Conservation (phyloP, 2,888 invertebrate species). For the Cantharis lateralis region DNA sequence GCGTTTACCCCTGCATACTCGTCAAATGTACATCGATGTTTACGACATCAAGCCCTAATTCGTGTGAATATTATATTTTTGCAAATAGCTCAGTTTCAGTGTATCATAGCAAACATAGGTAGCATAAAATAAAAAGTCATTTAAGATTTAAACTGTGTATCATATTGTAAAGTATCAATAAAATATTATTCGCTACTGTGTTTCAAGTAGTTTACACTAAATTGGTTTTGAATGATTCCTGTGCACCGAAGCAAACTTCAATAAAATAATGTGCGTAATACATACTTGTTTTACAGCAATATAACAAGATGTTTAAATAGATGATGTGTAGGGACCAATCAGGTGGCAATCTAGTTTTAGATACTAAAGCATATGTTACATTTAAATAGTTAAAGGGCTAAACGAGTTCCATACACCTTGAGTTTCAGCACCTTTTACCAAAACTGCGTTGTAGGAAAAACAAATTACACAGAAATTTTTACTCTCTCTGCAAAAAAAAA, state of each 20-base stretch:
- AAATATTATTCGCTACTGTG: too few relatives aligned
- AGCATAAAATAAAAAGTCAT: too few relatives aligned
- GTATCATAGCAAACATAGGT: too few relatives aligned
- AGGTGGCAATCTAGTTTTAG: neutral
- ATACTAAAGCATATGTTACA: neutral
- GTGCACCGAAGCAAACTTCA: neutral
- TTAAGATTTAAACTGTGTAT: too few relatives aligned
- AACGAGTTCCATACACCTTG: neutral
- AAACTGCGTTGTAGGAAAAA: neutral
- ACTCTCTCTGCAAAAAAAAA: neutral
- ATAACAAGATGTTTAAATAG: neutral
- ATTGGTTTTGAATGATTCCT: neutral
- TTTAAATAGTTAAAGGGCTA: neutral
- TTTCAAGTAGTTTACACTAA: too few relatives aligned
- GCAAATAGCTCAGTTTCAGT: too few relatives aligned
- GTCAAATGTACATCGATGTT: too few relatives aligned
- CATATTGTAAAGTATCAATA: too few relatives aligned
- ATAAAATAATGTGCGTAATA: neutral
- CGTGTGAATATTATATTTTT: too few relatives aligned
- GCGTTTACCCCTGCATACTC: too few relatives aligned
- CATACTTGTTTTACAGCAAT: neutral
- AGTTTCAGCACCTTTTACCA: neutral
- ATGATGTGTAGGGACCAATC: neutral
- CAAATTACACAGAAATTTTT: neutral
- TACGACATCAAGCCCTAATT: too few relatives aligned